Evolutionary conservation across 2,113 vertebrate species (phyloP), one percentile per base, ranked within the genome.

Genomic region (Oceanites oceanicus): DNA sequence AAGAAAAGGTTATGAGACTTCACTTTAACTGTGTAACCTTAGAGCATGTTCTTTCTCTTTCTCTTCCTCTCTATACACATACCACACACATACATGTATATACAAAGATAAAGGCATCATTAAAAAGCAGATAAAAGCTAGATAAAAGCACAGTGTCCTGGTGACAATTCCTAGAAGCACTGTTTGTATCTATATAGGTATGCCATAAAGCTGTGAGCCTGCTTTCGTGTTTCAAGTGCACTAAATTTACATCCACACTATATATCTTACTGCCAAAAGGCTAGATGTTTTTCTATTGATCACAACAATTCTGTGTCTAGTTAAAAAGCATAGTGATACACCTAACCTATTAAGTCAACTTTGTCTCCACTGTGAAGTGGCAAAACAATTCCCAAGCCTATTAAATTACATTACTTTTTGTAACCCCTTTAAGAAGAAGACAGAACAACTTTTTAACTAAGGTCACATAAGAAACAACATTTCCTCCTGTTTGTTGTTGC

Each of bases 1-100:
- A 96, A 96, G 96, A 86, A 95, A 94, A 95, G 49, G 92, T 93
- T 74, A 61, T 73, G 77, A 61, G 16, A 34, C n/a, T 94, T 90
- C 68, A 73, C 34, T 55, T 27, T 89, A 93, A 67, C n/a, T 83
- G 36, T 94, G 58, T 44, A 72, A 96, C 34, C 30, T 80, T 76
- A 67, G 9, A 81, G 6, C 40, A 68, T 45, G 11, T 44, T 93
- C 42, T 86, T 61, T 58, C 44, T 90, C 10, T 72, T 34, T 63
- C 34, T 76, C 17, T 89, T 58, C 21, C 11, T 68, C 15, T 79
- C 32, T 79, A 18, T 53, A 83, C 8, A 74, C 50, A 50, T 90
- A 66, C 59, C 88, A 67, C 86, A 94, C 88, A 80, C 59, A 61
- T 47, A 45, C 18, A 34, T 30, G 11, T 58, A 84, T 89, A 92